Conservation (phyloP, 2,113 vertebrate genomes). For the Scalopus aquaticus region DNA sequence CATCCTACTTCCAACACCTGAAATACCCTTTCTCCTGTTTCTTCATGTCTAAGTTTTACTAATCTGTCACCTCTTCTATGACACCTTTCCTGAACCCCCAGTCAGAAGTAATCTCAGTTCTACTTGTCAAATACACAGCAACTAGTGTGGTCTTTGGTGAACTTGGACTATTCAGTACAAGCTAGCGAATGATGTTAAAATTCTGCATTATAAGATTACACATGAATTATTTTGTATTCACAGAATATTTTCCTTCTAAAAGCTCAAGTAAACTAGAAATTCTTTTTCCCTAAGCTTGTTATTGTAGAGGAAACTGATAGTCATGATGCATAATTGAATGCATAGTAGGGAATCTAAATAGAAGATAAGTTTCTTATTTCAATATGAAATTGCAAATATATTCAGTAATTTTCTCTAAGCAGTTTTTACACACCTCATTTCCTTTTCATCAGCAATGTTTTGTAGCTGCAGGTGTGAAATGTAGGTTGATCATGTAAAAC, state of each 20-base stretch:
- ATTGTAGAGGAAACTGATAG: neutral
- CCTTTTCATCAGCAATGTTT: conserved; percentile 44
- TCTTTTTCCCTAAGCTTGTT: neutral
- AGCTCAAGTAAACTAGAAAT: neutral
- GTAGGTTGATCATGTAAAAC: conserved; percentile 13
- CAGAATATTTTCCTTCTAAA: conserved; percentile 47
- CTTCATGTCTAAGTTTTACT: neutral
- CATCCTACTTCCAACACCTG: neutral
- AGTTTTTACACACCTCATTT: conserved; percentile 39
- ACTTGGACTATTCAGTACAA: neutral
- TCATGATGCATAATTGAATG: conserved; percentile 29
- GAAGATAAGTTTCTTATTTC: conserved; percentile 18
- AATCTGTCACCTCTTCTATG: neutral
- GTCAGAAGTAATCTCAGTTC: neutral
- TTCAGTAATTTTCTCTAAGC: conserved; percentile 52
- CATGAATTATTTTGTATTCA: conserved; percentile 39
- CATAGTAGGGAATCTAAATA: neutral
- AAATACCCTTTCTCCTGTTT: neutral
- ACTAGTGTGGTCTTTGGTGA: neutral
- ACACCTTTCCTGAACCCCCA: neutral
- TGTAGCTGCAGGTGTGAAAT: conserved; percentile 35
- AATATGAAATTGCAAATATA: neutral
- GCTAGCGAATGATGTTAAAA: neutral
- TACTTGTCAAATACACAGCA: neutral
- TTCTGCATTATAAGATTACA: neutral